phyloP scores from a whole-genome alignment of 1,140 invertebrate genomes.

The Philopotamus ludificatus region DNA sequence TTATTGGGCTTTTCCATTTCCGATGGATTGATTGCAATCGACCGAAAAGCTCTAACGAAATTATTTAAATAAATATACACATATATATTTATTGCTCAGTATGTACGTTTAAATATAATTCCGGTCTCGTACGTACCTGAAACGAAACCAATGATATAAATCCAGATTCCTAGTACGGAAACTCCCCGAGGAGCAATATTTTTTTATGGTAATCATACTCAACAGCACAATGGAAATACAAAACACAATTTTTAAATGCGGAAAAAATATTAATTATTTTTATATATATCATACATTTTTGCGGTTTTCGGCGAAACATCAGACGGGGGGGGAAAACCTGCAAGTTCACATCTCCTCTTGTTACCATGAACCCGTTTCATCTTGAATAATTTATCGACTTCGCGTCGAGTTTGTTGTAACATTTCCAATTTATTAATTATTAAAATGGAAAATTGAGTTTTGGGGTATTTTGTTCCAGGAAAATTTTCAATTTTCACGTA shows the following conservation, averaged over 20 bases:
- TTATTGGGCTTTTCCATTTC: conserved; percentile 28
- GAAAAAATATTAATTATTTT: neutral
- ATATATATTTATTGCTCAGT: no score
- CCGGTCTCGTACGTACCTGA: conserved; percentile 22
- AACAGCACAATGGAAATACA: conserved; percentile 2
- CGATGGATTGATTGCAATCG: neutral
- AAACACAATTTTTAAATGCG: neutral
- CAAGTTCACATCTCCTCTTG: conserved; percentile 1
- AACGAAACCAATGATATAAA: conserved; percentile 26
- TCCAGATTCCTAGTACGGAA: conserved; percentile 9
- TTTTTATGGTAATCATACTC: conserved; percentile 30
- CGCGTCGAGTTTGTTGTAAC: conserved; percentile 6
- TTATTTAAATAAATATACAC: neutral
- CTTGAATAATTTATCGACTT: conserved; percentile 23
- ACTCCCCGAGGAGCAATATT: conserved; percentile 13
- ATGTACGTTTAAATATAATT: no score
- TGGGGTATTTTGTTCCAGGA: neutral
- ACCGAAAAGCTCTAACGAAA: neutral
- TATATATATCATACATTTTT: neutral
- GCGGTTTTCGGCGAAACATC: no score
- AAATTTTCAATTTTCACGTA: conserved; percentile 15
- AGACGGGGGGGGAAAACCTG: conserved; percentile 5
- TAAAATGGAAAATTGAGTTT: conserved; percentile 1
- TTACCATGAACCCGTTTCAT: conserved; percentile 12
- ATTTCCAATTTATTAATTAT: conserved; percentile 24